Evolutionary conservation across 2,797 vertebrate species (phyloP), one percentile per base, ranked within the genome.

Genomic region (Lacerta viridis): DNA sequence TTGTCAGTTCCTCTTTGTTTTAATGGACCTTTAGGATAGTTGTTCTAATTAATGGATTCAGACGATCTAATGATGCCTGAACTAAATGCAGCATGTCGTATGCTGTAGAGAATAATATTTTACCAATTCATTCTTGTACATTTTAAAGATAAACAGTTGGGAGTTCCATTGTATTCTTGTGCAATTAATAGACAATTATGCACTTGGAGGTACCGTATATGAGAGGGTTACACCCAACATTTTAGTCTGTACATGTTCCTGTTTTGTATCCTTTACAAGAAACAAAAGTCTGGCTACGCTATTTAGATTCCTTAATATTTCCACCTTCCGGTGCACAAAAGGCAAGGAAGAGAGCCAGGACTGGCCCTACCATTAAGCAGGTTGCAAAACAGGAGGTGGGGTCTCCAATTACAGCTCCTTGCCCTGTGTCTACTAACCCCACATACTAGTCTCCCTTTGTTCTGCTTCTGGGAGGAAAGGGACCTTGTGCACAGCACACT

Each of bases 11-110:
- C 87, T 36, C 86, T 88, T 91, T 90, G 79, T 93, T 90, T 50
- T 87, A 93, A 90, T 29, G 75, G 82, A 94, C 81, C 39, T 90
- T 75, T 93, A 88, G 75, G 86, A 95, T 87, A 88, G 71, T 91
- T 90, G 41, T 83, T 92, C 87, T 87, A 88, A 92, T 95, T 88
- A 94, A 72, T 27, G 66, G 41, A 27, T 85, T 92, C 79, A 91
- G 80, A 84, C 55, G 25, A 29, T 91, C 68, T 87, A 88, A 84
- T 87, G 87, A 90, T 92, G 89, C 25, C 79, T 66, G 29, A 5
- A 68, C 72, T 80, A 41, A 91, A 75, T 61, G 33, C 33, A 89
- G 33, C 33, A 77, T 69, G 68, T 13, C 69, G 27, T 66, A 33
- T 3, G 2, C 29, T 81, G 61, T 29, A 82, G 71, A 89, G 33